Conservation (phyloP, 2,888 invertebrate genomes). For the Scaptodrosophila latifasciaeformis region DNA sequence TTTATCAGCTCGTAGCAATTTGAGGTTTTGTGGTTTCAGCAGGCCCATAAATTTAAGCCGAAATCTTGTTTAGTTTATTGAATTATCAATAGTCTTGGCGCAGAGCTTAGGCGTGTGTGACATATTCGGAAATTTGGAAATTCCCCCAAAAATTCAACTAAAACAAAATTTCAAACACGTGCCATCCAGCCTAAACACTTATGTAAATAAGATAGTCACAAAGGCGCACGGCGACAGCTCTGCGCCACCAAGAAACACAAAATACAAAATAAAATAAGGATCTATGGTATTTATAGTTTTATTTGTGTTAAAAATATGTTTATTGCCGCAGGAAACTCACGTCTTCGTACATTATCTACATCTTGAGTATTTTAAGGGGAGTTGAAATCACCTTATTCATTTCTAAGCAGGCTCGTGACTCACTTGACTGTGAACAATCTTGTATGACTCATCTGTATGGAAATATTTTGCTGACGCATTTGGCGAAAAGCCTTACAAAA, state of each 20-base stretch:
- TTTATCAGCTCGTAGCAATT: constrained; percentile 51
- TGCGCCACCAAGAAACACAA: neutral
- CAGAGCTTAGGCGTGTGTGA: constrained; percentile 10
- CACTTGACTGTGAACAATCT: constrained; percentile 35
- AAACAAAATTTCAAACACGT: constrained; percentile 64
- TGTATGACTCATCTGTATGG: constrained; percentile 58
- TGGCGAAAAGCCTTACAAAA: neutral
- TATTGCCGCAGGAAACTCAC: constrained; percentile 24
- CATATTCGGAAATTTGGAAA: no score
- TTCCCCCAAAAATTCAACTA: no score
- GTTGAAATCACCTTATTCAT: constrained; percentile 5
- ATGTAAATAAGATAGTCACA: constrained; percentile 48
- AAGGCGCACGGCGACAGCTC: constrained; percentile 3
- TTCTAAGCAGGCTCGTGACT: constrained; percentile 1
- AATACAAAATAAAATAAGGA: neutral
- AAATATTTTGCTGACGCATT: constrained; percentile 25
- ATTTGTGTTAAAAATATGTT: constrained; percentile 47
- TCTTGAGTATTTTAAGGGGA: constrained; percentile 40
- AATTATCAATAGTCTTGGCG: constrained; percentile 51
- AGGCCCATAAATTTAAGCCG: constrained; percentile 62
- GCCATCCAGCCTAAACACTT: constrained; percentile 43
- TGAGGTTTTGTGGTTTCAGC: constrained; percentile 42
- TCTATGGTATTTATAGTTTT: constrained; percentile 67
- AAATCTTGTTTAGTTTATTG: constrained; percentile 68
- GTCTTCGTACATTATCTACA: constrained; percentile 39